Evolutionary conservation across 2,888 invertebrate species (phyloP), one percentile per base, ranked within the genome.

Genomic region (Bombylius major): DNA sequence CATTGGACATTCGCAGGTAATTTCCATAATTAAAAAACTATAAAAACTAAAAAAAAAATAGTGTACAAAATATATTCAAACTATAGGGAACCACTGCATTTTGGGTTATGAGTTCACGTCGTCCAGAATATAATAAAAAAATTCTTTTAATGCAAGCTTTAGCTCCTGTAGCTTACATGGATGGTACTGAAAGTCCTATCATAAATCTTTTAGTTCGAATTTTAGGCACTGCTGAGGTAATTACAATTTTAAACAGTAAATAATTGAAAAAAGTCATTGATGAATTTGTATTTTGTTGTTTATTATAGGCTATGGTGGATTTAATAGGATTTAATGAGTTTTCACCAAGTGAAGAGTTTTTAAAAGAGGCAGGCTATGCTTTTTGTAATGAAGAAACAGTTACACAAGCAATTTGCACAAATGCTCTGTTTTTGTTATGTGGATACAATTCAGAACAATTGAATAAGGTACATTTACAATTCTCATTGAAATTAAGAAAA

Each of bases 361-460:
- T 14, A n/a, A 14, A 14, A 45, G 4, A 14, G 3, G 5, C 14
- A n/a, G 14, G n/a, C 14, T 6, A 45, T n/a, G 7, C 5, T 0
- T 6, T 45, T 45, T 83, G 83, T 62, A 68, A 70, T 45, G 77
- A 77, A 59, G 73, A 76, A 39, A 75, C 74, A 1, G 39, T 70
- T 7, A 74, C 75, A 55, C 79, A 76, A 58, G 76, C 69, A 1
- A 54, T 84, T 1, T 86, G 86, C 70, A 73, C 74, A 52, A 82
- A 81, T 63, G 67, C 81, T 3, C 63, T 79, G 4, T 80, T 81
- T 64, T 63, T 82, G 6, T 55, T 81, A 1, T 69, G 67, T 55
- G 78, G 77, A 4, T 73, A 66, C 55, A 67, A 75, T 62, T 64
- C 66, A 1, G 65, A 68, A 50, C 67, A 73, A 54, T 56, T 75